Evolutionary conservation across 2,113 vertebrate genomes (phyloP).

Genomic region (Ictalurus furcatus): DNA sequence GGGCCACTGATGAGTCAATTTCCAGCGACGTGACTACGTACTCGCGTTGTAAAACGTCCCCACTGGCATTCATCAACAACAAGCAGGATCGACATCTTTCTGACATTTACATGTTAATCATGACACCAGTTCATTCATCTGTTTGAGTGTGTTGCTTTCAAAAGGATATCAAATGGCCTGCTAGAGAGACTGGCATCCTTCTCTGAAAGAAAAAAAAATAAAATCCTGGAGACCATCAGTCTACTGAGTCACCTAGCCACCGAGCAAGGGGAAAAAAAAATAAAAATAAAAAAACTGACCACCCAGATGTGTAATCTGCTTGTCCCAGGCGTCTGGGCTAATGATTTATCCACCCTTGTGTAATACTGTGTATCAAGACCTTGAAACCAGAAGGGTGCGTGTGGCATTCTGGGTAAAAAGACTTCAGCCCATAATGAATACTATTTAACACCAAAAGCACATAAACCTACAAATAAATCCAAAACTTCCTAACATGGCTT

Average conservation of each 20-base stretch:
- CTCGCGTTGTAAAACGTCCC: no score
- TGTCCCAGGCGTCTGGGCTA: background rate
- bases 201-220: background rate
- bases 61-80: no score
- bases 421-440: background rate
- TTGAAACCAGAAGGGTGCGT: background rate
- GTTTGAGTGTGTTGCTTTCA: background rate
- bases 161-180: no score
- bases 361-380: background rate
- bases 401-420: constrained; percentile 10
- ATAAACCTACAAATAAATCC: background rate
- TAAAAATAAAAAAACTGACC: background rate
- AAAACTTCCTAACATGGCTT: background rate
- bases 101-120: no score
- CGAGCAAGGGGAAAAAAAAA: background rate
- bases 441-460: background rate
- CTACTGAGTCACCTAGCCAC: background rate
- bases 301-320: constrained; percentile 19
- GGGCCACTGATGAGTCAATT: no score
- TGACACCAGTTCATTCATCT: background rate
- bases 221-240: background rate
- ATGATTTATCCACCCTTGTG: background rate
- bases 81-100: no score
- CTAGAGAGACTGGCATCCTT: background rate
- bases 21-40: no score